These are phyloP conservation scores for Eupithecia vulgata DNA, from an alignment of 2,888 invertebrate genomes.

Conservation along the genomic window DNA sequence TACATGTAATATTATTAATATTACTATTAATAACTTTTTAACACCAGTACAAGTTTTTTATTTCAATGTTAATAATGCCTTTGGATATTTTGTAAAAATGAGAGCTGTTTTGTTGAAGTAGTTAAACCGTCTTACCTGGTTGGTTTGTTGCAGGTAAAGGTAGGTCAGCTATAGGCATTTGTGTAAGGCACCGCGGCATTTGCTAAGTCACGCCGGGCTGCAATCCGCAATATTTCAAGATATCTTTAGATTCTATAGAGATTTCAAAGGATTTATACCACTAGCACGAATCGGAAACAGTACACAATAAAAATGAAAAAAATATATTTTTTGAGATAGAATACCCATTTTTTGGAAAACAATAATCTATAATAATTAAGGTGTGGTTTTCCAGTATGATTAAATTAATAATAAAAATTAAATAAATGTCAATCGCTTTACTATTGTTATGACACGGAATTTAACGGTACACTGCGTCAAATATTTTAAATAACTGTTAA, in stretches of 20 bases:
- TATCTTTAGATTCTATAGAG: conserved; percentile 15
- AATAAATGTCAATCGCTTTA: neutral
- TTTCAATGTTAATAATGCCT: no score
- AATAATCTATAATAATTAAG: neutral
- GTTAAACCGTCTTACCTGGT: neutral
- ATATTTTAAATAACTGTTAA: neutral
- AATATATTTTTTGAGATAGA: neutral
- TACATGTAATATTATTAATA: no score
- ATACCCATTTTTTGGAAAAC: neutral
- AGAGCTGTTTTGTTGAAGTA: neutral
- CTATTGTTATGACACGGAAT: neutral
- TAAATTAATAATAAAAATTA: neutral
- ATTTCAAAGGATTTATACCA: conserved; percentile 8
- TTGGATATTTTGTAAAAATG: neutral
- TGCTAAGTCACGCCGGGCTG: conserved; percentile 23
- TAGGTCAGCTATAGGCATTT: conserved; percentile 10
- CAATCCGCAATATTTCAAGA: conserved; percentile 9
- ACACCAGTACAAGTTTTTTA: no score
- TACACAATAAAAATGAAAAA: neutral
- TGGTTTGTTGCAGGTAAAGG: neutral
- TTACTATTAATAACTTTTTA: no score
- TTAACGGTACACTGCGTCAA: neutral
- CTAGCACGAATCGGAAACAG: neutral
- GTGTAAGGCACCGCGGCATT: conserved; percentile 7
- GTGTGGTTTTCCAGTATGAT: neutral